Evolutionary conservation across 2,888 invertebrate genomes (phyloP).

Genomic region (Patella caerulea): DNA sequence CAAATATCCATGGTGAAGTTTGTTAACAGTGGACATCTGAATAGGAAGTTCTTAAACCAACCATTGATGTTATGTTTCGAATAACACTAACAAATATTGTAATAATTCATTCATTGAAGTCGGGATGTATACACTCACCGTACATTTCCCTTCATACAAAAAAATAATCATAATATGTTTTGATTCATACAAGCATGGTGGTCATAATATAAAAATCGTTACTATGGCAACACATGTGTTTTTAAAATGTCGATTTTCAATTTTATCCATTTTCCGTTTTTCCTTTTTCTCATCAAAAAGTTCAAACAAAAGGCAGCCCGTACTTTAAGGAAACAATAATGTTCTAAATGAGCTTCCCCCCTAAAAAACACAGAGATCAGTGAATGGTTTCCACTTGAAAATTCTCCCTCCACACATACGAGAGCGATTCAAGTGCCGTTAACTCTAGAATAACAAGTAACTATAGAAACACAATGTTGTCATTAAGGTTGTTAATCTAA

Average conservation of each 20-base stretch:
- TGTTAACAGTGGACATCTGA: too few species aligned
- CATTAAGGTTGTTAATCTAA: neutral
- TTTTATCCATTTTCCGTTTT: constrained; percentile 6
- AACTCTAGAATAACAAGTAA: constrained; percentile 10
- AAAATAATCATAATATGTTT: too few species aligned
- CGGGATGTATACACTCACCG: too few species aligned
- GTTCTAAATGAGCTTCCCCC: neutral
- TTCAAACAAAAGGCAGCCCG: neutral
- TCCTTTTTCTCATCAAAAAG: constrained; percentile 2
- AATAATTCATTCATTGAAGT: too few species aligned
- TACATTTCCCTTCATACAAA: too few species aligned
- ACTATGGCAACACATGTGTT: constrained; percentile 1
- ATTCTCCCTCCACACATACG: constrained; percentile 1
- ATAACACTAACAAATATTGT: too few species aligned
- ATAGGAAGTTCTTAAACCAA: too few species aligned
- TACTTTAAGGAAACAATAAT: neutral
- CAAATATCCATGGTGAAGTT: too few species aligned
- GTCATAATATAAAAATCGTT: neutral
- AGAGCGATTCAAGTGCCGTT: constrained; percentile 4
- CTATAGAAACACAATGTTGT: constrained; percentile 1
- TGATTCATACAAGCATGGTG: neutral
- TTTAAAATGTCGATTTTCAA: constrained; percentile 7
- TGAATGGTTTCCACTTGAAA: constrained; percentile 6
- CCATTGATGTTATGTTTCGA: too few species aligned
- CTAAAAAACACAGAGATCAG: neutral